phyloP scores from a whole-genome alignment of 2,113 vertebrate species.

The Drymodes brunneopygia region DNA sequence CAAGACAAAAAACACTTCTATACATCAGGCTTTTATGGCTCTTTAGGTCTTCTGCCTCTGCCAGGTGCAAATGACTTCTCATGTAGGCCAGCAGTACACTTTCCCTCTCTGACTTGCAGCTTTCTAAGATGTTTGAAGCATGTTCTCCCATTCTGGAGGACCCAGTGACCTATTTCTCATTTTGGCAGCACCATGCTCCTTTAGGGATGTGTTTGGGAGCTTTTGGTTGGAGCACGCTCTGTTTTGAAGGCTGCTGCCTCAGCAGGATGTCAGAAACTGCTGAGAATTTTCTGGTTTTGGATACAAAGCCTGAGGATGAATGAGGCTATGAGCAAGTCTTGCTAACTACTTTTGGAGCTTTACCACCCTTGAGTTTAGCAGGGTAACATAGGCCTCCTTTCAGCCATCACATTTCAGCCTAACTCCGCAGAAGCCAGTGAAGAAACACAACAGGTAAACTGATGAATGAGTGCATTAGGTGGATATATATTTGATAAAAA shows the following conservation, averaged over 20 bases:
- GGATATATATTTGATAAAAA: neutral
- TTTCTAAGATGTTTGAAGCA: neutral
- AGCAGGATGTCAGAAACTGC: neutral
- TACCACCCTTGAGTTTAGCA: neutral
- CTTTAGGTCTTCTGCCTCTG: neutral
- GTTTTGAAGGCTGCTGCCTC: neutral
- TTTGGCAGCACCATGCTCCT: neutral
- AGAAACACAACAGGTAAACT: neutral
- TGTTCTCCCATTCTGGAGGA: neutral
- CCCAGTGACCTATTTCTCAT: neutral
- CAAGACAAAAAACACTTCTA: neutral
- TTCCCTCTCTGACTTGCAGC: neutral
- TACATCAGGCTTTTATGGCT: slow-evolving; percentile 7
- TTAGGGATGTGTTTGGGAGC: neutral
- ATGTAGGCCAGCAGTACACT: neutral
- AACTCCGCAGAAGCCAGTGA: neutral
- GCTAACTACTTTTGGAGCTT: neutral
- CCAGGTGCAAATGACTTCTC: slow-evolving; percentile 35
- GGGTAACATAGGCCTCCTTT: neutral
- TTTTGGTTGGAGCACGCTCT: neutral
- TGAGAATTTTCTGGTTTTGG: neutral
- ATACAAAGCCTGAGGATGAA: neutral
- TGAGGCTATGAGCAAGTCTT: neutral
- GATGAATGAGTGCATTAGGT: accelerated
- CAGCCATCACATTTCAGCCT: neutral